Base-by-base conservation (phyloP, 2,113 vertebrate species). In the Cynopterus brachyotis region DNA sequence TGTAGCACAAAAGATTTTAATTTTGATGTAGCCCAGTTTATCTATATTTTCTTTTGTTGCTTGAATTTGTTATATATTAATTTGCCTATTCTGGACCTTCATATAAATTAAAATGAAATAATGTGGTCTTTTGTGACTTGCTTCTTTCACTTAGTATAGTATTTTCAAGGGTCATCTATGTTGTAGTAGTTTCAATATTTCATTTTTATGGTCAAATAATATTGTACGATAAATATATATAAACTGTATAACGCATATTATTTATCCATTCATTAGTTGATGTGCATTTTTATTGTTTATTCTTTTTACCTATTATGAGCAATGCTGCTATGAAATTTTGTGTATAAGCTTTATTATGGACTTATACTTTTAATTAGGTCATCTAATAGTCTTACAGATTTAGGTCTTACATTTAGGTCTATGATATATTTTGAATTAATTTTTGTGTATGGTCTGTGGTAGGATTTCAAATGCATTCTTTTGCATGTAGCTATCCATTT, bases 381-480 rank as follows among this genome's bases (percentile, higher is more conserved):
- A 59, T 67, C 60, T 60, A 79, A 75, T 10, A 76, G 53, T 66
- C 42, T 83, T 87, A 69, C 1, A 62, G 53, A 40, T 82, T 92
- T 62, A 94, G 76, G 67, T 83, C 35, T 94, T 83, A 50, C 20
- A 50, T 84, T 96, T 81, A 60, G 57, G 2, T 87, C 81, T 81
- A 0, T 57, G 53, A 78, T 57, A 32, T 22, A 40, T 96, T 86
- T 83, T 60, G 45, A 84, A 70, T 93, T 89, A 53, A 62, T 80
- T 69, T 83, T 45, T 66, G 32, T 80, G 9, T 60, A 17, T 66
- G 16, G 37, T 28, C 4, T 90, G 47, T 75, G 42, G 73, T 45
- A 42, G 35, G 19, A 13, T 24, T 85, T 30, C 47, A 80, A 32
- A 32, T 59, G 40, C 55, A 10, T 73, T 73, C 16, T 81, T 59